phyloP scores from a whole-genome alignment of 1,140 invertebrate species.

The Apocrypta bakeri region DNA sequence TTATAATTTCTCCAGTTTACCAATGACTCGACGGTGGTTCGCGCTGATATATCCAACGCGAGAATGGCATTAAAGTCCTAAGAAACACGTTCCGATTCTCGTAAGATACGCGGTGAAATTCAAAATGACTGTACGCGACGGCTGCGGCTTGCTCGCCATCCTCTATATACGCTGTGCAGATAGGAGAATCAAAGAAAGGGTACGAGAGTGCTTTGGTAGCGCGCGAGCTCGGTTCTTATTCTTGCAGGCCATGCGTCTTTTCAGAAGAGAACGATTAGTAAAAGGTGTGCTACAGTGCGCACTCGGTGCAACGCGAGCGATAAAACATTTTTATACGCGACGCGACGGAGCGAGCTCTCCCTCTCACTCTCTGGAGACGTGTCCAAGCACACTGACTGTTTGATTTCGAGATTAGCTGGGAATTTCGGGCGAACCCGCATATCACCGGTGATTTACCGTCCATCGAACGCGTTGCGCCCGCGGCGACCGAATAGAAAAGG shows the following conservation, averaged over 20 bases:
- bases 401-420: slow-evolving; percentile 74
- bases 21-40: not conserved
- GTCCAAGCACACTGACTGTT: slow-evolving; percentile 62
- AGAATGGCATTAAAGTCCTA: not conserved
- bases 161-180: not conserved
- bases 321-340: slow-evolving; percentile 74
- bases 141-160: not conserved
- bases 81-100: not conserved
- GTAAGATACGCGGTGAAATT: not conserved
- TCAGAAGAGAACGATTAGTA: slow-evolving; percentile 60
- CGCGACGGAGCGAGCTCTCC: not conserved
- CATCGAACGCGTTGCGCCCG: slow-evolving; percentile 57
- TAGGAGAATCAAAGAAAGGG: too few relatives aligned
- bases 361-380: not conserved
- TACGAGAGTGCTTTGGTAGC: not conserved
- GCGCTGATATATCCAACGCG: not conserved
- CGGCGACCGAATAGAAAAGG: slow-evolving; percentile 30
- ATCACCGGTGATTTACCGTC: slow-evolving; percentile 72
- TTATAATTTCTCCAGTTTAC: slow-evolving; percentile 13
- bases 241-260: slow-evolving; percentile 60
- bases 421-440: slow-evolving; percentile 75
- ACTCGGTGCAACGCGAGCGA: slow-evolving; percentile 61
- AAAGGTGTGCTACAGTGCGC: slow-evolving; percentile 56
- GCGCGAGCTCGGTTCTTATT: slow-evolving; percentile 32
- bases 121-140: not conserved